phyloP scores from a whole-genome alignment of 2,888 invertebrate species.

The Epirrhoe tristata region DNA sequence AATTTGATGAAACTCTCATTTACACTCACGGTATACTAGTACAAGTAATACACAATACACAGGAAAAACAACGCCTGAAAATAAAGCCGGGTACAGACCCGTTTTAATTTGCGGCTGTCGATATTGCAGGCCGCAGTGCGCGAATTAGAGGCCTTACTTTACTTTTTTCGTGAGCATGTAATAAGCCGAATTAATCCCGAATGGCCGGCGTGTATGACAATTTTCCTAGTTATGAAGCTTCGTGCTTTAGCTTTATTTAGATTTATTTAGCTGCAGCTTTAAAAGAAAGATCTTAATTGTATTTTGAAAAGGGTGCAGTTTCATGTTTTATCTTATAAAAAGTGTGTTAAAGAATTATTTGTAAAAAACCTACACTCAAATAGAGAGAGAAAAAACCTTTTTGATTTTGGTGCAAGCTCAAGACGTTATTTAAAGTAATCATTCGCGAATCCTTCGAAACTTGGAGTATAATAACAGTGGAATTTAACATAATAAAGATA shows the following conservation, averaged over 20 bases:
- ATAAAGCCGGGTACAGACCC: constrained; percentile 43
- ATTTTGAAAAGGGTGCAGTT: neutral
- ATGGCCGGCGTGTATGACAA: constrained; percentile 34
- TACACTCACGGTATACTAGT: neutral
- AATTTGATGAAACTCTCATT: neutral
- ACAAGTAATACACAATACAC: constrained; percentile 22
- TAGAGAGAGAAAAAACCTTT: too few relatives aligned
- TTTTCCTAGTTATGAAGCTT: constrained; percentile 26
- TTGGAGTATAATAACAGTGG: constrained; percentile 22
- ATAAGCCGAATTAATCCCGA: constrained; percentile 47
- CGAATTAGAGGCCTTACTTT: constrained; percentile 41
- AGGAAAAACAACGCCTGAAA: constrained; percentile 29
- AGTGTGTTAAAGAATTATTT: neutral
- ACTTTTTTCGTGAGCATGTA: constrained; percentile 45
- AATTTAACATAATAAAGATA: constrained; percentile 29
- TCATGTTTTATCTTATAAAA: neutral
- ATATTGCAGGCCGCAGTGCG: constrained; percentile 55
- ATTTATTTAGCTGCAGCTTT: neutral
- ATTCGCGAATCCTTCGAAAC: constrained; percentile 12
- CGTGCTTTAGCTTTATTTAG: constrained; percentile 18
- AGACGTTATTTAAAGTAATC: neutral
- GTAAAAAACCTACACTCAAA: neutral
- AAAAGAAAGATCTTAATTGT: neutral
- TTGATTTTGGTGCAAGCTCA: neutral
- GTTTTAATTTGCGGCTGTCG: constrained; percentile 64